These are phyloP conservation scores for Gobionotothen gibberifrons DNA, from an alignment of 2,797 vertebrate species.

Conservation along the genomic window DNA sequence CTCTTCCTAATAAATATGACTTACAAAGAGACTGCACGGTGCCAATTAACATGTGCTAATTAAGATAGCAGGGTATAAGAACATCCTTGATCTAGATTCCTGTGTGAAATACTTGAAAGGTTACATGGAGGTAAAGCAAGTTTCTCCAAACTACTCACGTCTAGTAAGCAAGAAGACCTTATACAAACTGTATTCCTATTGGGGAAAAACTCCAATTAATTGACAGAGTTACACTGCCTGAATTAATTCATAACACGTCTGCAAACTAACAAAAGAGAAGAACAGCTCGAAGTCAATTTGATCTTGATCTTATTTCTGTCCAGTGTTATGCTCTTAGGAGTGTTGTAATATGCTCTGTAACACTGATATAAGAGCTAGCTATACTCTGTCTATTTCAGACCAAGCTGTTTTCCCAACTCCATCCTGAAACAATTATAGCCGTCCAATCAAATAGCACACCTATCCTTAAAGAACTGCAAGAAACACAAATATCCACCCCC, in stretches of 20 bases:
- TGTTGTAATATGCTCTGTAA: neutral
- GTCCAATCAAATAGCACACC: constrained; percentile 59
- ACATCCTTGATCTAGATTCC: constrained; percentile 80
- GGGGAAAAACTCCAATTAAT: constrained; percentile 30
- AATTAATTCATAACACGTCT: constrained; percentile 59
- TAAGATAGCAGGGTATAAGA: constrained; percentile 74
- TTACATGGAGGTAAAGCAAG: constrained; percentile 71
- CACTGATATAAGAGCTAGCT: constrained; percentile 33
- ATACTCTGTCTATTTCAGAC: constrained; percentile 33
- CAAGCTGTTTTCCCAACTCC: constrained; percentile 34
- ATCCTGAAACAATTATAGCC: constrained; percentile 71
- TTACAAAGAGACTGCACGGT: constrained; percentile 65
- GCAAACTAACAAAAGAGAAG: constrained; percentile 13
- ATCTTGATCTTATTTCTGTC: constrained; percentile 1
- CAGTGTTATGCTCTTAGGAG: neutral
- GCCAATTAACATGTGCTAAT: constrained; percentile 82
- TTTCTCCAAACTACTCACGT: constrained; percentile 31
- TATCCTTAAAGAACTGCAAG: constrained; percentile 57
- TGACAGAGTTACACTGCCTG: constrained; percentile 49
- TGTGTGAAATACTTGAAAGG: constrained; percentile 67
- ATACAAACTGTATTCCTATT: constrained; percentile 5
- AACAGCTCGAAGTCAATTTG: neutral
- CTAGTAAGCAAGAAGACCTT: constrained; percentile 34
- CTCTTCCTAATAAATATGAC: constrained; percentile 75
- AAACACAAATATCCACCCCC: constrained; percentile 53